These are phyloP conservation scores for Pristiophorus japonicus DNA, from an alignment of 2,113 vertebrate genomes.

Conservation along the genomic window DNA sequence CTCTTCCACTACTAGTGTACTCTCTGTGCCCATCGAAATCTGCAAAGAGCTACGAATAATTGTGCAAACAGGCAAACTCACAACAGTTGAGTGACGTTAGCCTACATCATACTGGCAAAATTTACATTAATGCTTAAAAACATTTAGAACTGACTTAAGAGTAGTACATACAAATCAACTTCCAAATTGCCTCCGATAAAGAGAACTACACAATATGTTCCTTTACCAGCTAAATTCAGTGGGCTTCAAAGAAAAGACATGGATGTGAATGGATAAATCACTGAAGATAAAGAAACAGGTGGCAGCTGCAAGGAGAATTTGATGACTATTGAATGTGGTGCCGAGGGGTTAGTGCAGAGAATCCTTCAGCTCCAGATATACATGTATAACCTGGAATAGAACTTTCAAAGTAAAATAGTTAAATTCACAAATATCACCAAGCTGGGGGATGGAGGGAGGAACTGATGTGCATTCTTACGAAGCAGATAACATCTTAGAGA, in stretches of 20 bases:
- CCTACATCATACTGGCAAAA: neutral
- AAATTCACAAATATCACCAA: too few species aligned
- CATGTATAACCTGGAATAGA: neutral
- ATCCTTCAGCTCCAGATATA: neutral
- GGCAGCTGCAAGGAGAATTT: too few species aligned
- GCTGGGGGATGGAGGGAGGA: neutral
- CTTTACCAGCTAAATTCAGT: too few species aligned
- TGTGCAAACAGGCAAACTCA: neutral
- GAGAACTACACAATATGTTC: neutral
- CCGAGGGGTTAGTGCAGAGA: neutral
- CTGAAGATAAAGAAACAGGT: neutral
- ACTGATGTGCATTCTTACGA: neutral
- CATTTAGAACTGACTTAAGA: neutral
- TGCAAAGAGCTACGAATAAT: neutral
- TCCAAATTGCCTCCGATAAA: neutral
- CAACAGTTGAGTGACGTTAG: neutral
- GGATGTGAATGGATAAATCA: neutral
- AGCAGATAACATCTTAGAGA: too few species aligned
- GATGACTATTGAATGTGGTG: neutral
- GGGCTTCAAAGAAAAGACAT: neutral
- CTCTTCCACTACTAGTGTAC: too few species aligned
- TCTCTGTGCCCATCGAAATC: too few species aligned
- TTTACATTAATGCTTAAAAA: neutral
- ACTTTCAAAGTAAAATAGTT: neutral
- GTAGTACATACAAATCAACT: neutral